These are phyloP conservation scores for Thalassoma bifasciatum DNA, from an alignment of 2,113 vertebrate genomes.

Conservation along the genomic window DNA sequence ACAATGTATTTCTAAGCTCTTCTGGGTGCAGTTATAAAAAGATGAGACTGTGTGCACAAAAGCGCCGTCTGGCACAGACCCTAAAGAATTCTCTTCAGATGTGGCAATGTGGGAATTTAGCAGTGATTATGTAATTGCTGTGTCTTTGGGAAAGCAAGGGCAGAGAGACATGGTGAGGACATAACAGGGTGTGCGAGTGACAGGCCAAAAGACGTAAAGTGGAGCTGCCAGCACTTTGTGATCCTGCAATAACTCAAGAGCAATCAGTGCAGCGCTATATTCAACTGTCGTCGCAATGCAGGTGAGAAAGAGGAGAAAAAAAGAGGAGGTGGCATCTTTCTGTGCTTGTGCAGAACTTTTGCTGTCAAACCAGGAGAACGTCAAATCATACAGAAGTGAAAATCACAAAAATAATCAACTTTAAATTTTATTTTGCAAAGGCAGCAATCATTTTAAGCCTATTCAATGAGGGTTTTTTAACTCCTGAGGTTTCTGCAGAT, in stretches of 20 bases:
- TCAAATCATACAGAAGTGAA: constrained; percentile 9
- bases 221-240: constrained; percentile 55
- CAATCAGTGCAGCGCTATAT: constrained; percentile 50
- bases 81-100: constrained; percentile 25
- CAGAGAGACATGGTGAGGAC: constrained; percentile 51
- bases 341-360: constrained; percentile 74
- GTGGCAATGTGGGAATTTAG: constrained; percentile 52
- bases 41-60: constrained; percentile 20
- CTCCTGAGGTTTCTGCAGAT: constrained; percentile 33
- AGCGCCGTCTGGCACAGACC: constrained; percentile 6
- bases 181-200: constrained; percentile 62
- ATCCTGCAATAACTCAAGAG: constrained; percentile 67
- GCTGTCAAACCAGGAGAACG: constrained; percentile 28
- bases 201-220: constrained; percentile 61
- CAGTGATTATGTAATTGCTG: constrained; percentile 64
- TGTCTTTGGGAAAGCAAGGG: constrained; percentile 57
- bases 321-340: constrained; percentile 26
- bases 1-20: constrained; percentile 19
- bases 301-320: constrained; percentile 37
- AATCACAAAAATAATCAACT: constrained; percentile 9
- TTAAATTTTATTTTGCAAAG: constrained; percentile 54
- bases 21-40: constrained; percentile 1
- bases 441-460: constrained; percentile 7
- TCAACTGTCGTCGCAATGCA: constrained; percentile 60
- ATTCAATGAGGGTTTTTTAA: background rate